phyloP scores from a whole-genome alignment of 2,888 invertebrate species.

The Scelioninae gen. 1 region DNA sequence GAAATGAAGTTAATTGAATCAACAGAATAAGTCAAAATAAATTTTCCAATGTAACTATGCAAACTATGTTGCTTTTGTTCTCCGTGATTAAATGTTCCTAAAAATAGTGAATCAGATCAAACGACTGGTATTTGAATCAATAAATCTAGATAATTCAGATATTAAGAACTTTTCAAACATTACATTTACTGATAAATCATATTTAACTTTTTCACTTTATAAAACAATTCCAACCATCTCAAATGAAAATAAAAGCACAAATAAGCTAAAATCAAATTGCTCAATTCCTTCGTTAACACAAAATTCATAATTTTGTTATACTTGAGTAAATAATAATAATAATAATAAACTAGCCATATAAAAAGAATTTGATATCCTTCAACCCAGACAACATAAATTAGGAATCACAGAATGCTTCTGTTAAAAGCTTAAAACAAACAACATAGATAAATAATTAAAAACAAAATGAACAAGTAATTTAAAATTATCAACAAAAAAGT shows the following conservation, averaged over 20 bases:
- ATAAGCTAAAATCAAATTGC: too few species aligned
- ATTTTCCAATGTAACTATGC: not conserved
- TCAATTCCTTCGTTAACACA: not conserved
- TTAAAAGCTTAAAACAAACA: too few species aligned
- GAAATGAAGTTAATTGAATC: not conserved
- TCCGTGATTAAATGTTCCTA: too few species aligned
- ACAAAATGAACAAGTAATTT: not conserved
- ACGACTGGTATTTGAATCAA: too few species aligned
- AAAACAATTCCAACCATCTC: too few species aligned
- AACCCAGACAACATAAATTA: slow-evolving; percentile 3
- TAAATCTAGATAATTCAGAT: too few species aligned
- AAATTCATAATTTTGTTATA: not conserved
- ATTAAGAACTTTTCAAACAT: too few species aligned
- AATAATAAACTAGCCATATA: not conserved
- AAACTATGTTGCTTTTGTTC: not conserved
- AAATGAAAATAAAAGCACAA: too few species aligned
- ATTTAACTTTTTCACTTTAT: too few species aligned
- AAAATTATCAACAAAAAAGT: not conserved
- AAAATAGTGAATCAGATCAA: too few species aligned
- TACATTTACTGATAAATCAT: too few species aligned
- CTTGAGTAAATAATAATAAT: not conserved
- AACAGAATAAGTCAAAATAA: not conserved
- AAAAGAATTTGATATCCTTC: not conserved
- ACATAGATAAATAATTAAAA: not conserved
- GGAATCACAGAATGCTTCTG: not conserved